Conservation (phyloP, 2,888 invertebrate species). For the Caenorhabditis zanzibari region DNA sequence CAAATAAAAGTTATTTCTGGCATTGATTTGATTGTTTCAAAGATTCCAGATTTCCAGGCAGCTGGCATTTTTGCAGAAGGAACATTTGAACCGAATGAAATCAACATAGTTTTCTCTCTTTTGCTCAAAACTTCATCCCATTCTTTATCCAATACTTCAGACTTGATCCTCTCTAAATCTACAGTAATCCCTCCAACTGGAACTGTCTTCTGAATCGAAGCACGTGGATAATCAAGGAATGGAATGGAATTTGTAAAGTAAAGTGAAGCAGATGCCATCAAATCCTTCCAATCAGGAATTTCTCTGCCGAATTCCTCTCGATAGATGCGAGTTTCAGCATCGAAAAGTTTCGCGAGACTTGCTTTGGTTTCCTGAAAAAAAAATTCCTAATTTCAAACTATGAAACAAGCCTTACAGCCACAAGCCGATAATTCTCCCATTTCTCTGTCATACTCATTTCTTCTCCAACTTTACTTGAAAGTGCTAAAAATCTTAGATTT, state of each 20-base stretch:
- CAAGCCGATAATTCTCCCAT: constrained; percentile 42
- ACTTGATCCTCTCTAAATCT: constrained; percentile 44
- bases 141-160: constrained; percentile 23
- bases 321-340: constrained; percentile 35
- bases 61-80: constrained; percentile 33
- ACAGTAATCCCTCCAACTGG: constrained; percentile 62
- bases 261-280: constrained; percentile 42
- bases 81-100: constrained; percentile 55
- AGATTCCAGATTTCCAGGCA: constrained; percentile 36
- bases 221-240: constrained; percentile 66
- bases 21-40: constrained; percentile 31
- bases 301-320: constrained; percentile 18
- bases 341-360: constrained; percentile 15
- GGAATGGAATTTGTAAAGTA: constrained; percentile 58
- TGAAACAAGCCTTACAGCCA: not conserved
- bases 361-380: constrained; percentile 6
- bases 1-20: constrained; percentile 65
- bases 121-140: constrained; percentile 20
- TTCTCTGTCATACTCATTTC: constrained; percentile 38
- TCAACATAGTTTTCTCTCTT: constrained; percentile 38
- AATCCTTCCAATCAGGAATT: constrained; percentile 40
- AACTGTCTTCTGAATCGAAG: constrained; percentile 54
- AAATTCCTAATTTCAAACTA: not conserved
- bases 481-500: constrained; percentile 7
- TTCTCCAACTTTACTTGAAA: constrained; percentile 33